Evolutionary conservation across 1,140 invertebrate genomes (phyloP).

Genomic region (Hypsibius dujardini): DNA sequence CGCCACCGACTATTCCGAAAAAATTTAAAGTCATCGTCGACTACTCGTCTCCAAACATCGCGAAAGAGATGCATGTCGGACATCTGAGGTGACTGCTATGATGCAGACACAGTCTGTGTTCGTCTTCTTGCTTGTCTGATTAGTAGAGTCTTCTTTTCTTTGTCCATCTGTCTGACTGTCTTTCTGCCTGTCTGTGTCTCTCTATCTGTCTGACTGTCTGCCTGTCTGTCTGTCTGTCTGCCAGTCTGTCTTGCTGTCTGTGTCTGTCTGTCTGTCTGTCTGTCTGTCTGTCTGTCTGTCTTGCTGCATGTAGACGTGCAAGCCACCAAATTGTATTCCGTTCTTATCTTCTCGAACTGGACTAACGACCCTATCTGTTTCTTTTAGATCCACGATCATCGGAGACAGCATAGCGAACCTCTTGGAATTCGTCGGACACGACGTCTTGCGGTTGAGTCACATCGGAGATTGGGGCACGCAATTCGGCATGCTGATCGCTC

Average conservation of each 20-base stretch:
- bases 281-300: no score
- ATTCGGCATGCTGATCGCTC: slow-evolving; percentile 97
- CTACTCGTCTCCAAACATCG: slow-evolving; percentile 96
- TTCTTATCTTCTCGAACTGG: no score
- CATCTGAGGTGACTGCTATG: slow-evolving; percentile 51
- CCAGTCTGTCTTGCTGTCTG: no score
- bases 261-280: no score
- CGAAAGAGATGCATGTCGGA: slow-evolving; percentile 99
- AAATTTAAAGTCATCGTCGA: slow-evolving; percentile 66
- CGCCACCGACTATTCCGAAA: slow-evolving; percentile 44
- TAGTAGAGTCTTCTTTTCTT: neutral
- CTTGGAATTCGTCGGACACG: slow-evolving; percentile 80
- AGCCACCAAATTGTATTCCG: no score
- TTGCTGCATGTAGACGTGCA: no score
- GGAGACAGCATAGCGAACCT: slow-evolving; percentile 78
- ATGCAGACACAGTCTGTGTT: neutral
- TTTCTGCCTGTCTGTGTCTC: no score
- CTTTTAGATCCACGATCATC: slow-evolving; percentile 65
- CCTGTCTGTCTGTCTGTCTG: no score
- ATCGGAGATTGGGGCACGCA: slow-evolving; percentile 99
- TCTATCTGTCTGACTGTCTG: no score
- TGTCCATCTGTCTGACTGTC: no score
- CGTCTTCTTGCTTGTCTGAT: neutral
- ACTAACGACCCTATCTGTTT: neutral
- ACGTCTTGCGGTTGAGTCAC: slow-evolving; percentile 84